phyloP scores from a whole-genome alignment of 2,113 vertebrate species.

The Malurus elegans region DNA sequence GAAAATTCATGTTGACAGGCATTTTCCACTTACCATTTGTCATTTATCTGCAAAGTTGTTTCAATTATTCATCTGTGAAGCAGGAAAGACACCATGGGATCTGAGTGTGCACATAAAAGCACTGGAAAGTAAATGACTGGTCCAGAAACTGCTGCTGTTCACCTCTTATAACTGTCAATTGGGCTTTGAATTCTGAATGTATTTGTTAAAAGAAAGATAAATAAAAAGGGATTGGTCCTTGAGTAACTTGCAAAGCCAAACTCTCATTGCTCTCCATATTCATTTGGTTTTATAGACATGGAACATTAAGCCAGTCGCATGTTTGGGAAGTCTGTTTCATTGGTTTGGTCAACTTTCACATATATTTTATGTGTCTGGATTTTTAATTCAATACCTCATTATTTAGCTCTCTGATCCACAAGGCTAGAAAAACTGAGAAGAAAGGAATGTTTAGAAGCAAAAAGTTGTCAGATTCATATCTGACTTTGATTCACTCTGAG shows the following conservation, averaged over 20 bases:
- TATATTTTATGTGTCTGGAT: background rate
- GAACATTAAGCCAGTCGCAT: background rate
- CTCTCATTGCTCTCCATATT: background rate
- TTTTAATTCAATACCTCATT: background rate
- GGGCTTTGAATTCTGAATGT: background rate
- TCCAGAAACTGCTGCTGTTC: background rate
- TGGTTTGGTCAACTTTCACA: background rate
- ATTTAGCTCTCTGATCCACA: background rate
- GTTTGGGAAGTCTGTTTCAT: background rate
- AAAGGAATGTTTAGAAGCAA: background rate
- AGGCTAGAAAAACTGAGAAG: background rate
- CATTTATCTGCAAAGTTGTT: background rate
- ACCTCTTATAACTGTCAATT: background rate
- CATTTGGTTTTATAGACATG: background rate
- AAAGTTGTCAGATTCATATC: background rate
- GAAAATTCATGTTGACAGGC: background rate
- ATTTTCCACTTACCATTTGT: background rate
- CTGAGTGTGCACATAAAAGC: background rate
- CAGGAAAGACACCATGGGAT: background rate
- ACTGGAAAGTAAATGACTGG: background rate
- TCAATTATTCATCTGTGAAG: background rate
- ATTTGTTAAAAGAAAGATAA: background rate
- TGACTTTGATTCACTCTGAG: background rate
- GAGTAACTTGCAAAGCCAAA: background rate
- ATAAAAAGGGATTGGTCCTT: background rate